Percentiles rank a stretch among this genome's conserved stretches.
phyloP scores from a whole-genome alignment of 2,888 invertebrate genomes.

The Lasioglossum morio region DNA sequence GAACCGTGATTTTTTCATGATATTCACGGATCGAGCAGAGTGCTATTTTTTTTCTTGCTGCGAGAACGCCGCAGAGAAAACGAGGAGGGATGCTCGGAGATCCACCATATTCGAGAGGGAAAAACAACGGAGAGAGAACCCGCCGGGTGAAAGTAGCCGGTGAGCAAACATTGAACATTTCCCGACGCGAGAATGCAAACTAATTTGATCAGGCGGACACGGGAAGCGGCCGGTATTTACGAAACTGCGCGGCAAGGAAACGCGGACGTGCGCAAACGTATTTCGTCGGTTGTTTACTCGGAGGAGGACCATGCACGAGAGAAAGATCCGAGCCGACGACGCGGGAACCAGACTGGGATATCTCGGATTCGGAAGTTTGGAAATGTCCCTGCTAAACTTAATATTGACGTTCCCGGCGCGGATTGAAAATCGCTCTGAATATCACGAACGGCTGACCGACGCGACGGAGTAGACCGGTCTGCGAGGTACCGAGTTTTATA shows the following conservation, averaged over 20 bases:
- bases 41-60: not conserved
- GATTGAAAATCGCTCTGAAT: constrained; percentile 33
- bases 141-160: not conserved
- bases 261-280: constrained; percentile 23
- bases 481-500: not conserved
- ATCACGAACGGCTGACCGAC: constrained; percentile 4
- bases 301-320: not conserved
- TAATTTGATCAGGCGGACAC: constrained; percentile 24
- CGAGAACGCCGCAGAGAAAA: not conserved
- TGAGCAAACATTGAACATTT: constrained; percentile 12
- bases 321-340: not conserved
- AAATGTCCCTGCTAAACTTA: constrained; percentile 56
- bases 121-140: not conserved
- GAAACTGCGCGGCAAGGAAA: constrained; percentile 7
- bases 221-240: constrained; percentile 25
- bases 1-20: not conserved
- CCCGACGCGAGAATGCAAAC: constrained; percentile 12
- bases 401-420: constrained; percentile 48
- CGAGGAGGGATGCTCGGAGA: not conserved
- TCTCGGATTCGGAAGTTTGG: not conserved
- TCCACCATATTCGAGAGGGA: not conserved
- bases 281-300: constrained; percentile 10
- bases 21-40: not conserved
- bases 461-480: not conserved
- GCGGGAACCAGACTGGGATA: not conserved